phyloP scores from a whole-genome alignment of 2,888 invertebrate genomes.

The Zonitis immaculata region DNA sequence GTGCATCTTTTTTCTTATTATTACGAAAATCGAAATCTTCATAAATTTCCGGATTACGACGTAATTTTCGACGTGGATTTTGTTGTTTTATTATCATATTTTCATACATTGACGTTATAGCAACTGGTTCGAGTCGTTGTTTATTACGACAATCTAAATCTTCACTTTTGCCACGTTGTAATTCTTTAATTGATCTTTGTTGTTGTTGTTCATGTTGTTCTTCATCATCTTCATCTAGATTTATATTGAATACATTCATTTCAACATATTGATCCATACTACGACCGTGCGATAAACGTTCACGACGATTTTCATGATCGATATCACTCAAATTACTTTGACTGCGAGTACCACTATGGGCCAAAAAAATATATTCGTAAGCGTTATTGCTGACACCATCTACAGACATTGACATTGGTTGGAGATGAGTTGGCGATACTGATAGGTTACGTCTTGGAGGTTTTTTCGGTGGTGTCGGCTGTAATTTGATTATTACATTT shows the following conservation, averaged over 20 bases:
- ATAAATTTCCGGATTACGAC: conserved; percentile 58
- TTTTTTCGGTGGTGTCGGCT: conserved; percentile 85
- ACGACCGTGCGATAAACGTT: conserved; percentile 62
- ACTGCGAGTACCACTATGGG: conserved; percentile 63
- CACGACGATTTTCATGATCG: conserved; percentile 50
- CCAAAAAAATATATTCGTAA: conserved; percentile 61
- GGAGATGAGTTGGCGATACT: conserved; percentile 76
- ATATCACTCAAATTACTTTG: conserved; percentile 68
- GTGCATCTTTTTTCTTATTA: conserved; percentile 42
- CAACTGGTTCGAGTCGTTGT: conserved; percentile 60
- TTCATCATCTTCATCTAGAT: conserved; percentile 44
- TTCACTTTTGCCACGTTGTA: conserved; percentile 48
- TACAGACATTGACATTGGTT: conserved; percentile 55
- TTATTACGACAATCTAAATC: conserved; percentile 46
- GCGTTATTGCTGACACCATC: conserved; percentile 58
- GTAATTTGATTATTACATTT: no score
- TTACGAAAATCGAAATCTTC: conserved; percentile 57
- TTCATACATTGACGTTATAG: conserved; percentile 69
- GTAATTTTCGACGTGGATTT: conserved; percentile 66
- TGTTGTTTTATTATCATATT: conserved; percentile 67
- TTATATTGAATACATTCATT: conserved; percentile 57
- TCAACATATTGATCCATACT: conserved; percentile 77
- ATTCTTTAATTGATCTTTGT: conserved; percentile 32
- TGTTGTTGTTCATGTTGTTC: conserved; percentile 22
- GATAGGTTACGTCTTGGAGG: conserved; percentile 82